phyloP scores from a whole-genome alignment of 2,888 invertebrate genomes.

The Exocentrus adspersus region DNA sequence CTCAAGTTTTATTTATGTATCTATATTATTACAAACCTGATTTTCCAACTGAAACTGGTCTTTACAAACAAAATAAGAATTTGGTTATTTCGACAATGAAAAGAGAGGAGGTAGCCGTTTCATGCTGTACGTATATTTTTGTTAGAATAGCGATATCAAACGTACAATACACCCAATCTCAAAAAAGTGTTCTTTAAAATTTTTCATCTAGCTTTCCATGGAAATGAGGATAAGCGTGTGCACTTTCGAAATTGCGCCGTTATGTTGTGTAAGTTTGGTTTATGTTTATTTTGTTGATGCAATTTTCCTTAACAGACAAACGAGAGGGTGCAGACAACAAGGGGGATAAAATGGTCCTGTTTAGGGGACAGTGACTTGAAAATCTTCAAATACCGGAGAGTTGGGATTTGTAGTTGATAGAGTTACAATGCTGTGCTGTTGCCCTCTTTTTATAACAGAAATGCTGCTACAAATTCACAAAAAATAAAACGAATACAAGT shows the following conservation, averaged over 20 bases:
- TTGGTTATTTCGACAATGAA: slow-evolving; percentile 19
- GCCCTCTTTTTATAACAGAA: no score
- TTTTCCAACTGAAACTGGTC: no score
- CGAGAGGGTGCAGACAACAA: background rate
- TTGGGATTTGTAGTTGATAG: background rate
- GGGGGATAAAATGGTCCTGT: background rate
- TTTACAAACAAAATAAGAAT: no score
- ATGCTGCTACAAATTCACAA: no score
- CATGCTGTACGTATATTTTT: no score
- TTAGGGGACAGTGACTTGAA: background rate
- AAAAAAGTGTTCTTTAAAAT: slow-evolving; percentile 29
- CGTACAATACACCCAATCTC: slow-evolving; percentile 30
- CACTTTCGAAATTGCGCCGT: slow-evolving; percentile 22
- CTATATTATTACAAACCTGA: no score
- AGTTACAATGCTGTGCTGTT: no score
- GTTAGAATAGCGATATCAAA: slow-evolving; percentile 16
- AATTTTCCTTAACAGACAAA: slow-evolving; percentile 10
- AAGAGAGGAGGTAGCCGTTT: no score
- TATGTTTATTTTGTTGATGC: slow-evolving; percentile 32
- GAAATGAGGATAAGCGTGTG: slow-evolving; percentile 14
- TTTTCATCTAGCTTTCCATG: slow-evolving; percentile 23
- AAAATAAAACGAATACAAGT: no score
- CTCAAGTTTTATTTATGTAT: no score
- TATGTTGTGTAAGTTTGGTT: slow-evolving; percentile 29
- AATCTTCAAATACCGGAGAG: background rate